Base-by-base conservation (phyloP, 2,888 invertebrate genomes). In the Drosophila formosana region DNA sequence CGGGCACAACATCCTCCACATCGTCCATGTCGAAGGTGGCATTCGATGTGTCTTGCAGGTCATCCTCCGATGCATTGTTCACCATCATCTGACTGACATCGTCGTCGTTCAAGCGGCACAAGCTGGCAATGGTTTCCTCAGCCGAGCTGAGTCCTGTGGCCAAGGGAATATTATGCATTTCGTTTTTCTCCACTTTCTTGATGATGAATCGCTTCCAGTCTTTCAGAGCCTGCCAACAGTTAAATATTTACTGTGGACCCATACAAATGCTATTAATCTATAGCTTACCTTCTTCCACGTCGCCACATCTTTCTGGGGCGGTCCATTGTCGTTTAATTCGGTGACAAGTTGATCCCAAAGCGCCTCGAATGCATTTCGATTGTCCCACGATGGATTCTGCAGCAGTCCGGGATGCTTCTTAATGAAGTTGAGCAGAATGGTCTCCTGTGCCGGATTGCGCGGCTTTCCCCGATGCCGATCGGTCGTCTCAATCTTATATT, bases 121-220 rank as follows among this genome's bases (percentile, higher is more conserved):
- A 53, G 4, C 75, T 78, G 6, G 84, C 84, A 13, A 83, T 84
- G 1, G 83, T 83, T 69, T 84, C 82, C 55, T 83, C 83, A 4
- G 87, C 77, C 0, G 87, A 57, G 13, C 53, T 86, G 0, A 83
- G 69, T 4, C 87, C 81, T 1, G 72, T 79, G 25, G 75, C 84
- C 7, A 86, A 49, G n/a, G 82, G 81, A 5, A 86, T 64, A 51
- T 82, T 82, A 34, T 77, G 77, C 77, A 84, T 55, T 56, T 83
- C 87, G 32, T 84, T 83, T 45, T 81, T 87, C 26, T 84, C 87
- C 26, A 83, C 82, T 47, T 83, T 83, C 30, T 75, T 83, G 7
- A 82, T 71, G 39, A 83, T 78, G 11, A 87, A 82, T 26, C 87
- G 62, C 13, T 87, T 83, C 83, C 83, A 83, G 75, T 83, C 83